Conservation (phyloP, 2,888 invertebrate species). For the Spodoptera littoralis region DNA sequence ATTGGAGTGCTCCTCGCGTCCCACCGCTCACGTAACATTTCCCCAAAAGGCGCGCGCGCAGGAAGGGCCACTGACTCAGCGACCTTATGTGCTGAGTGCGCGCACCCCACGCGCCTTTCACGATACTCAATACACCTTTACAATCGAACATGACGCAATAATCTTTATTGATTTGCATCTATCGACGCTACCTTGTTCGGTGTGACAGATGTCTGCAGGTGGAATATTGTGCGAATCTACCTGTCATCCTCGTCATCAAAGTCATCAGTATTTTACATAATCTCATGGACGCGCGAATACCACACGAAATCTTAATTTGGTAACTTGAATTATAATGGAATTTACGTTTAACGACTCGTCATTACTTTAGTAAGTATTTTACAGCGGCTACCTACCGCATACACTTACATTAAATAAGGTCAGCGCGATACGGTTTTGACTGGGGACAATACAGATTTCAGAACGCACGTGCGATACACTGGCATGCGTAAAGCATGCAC, state of each 20-base stretch:
- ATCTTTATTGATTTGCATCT: constrained; percentile 76
- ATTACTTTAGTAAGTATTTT: constrained; percentile 1
- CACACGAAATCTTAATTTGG: constrained; percentile 5
- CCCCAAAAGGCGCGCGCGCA: constrained; percentile 80
- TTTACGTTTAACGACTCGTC: constrained; percentile 13
- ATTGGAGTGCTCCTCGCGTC: constrained; percentile 79
- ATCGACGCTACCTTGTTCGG: constrained; percentile 67
- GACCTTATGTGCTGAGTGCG: constrained; percentile 70
- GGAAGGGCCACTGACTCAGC: constrained; percentile 86
- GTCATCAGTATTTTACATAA: constrained; percentile 36
- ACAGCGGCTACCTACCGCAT: constrained; percentile 3
- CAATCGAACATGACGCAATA: constrained; percentile 73
- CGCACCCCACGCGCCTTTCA: constrained; percentile 78
- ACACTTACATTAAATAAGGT: constrained; percentile 7
- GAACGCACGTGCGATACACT: not conserved
- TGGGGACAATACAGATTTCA: constrained; percentile 4
- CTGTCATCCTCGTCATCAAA: constrained; percentile 26
- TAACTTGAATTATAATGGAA: constrained; percentile 17
- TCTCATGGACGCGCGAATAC: constrained; percentile 2
- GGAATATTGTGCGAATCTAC: constrained; percentile 34
- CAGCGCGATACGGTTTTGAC: constrained; percentile 7
- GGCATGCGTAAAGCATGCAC: not conserved
- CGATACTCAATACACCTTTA: constrained; percentile 74
- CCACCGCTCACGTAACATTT: constrained; percentile 79
- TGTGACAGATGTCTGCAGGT: constrained; percentile 60